Evolutionary conservation across 2,888 invertebrate genomes (phyloP).

Genomic region (Aphidoletes aphidimyza): DNA sequence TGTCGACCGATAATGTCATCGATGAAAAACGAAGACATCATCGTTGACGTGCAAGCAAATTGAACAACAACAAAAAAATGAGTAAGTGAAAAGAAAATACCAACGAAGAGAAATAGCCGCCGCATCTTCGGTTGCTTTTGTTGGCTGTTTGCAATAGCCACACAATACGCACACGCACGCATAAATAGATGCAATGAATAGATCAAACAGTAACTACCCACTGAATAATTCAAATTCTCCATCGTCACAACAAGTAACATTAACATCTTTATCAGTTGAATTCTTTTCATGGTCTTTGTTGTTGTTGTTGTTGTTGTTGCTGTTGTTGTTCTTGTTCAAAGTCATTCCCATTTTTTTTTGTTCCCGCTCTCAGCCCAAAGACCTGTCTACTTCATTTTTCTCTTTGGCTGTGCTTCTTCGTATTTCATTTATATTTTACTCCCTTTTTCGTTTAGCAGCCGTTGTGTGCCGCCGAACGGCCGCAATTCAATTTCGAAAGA

Average conservation of each 20-base stretch:
- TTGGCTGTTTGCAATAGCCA: background rate
- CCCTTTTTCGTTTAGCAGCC: background rate
- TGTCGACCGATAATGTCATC: background rate
- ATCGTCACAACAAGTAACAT: background rate
- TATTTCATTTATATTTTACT: background rate
- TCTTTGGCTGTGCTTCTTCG: background rate
- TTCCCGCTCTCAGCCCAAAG: too few species aligned
- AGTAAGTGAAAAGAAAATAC: background rate
- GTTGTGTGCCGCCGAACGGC: background rate
- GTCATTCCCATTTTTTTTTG: too few species aligned
- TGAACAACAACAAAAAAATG: too few species aligned
- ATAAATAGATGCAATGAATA: constrained; percentile 10
- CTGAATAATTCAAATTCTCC: constrained; percentile 43
- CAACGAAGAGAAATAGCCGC: too few species aligned
- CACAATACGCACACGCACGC: background rate
- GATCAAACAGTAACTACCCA: constrained; percentile 44
- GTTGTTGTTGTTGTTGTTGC: too few species aligned
- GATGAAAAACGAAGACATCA: constrained; percentile 37
- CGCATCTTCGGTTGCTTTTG: background rate
- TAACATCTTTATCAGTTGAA: constrained; percentile 34
- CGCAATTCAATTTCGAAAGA: constrained; percentile 36
- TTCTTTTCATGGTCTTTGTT: background rate
- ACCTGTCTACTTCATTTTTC: too few species aligned
- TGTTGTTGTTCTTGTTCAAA: too few species aligned
- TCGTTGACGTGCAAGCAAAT: constrained; percentile 1